phyloP scores from a whole-genome alignment of 2,797 vertebrate genomes.

The Rhadinocentrus ornatus region DNA sequence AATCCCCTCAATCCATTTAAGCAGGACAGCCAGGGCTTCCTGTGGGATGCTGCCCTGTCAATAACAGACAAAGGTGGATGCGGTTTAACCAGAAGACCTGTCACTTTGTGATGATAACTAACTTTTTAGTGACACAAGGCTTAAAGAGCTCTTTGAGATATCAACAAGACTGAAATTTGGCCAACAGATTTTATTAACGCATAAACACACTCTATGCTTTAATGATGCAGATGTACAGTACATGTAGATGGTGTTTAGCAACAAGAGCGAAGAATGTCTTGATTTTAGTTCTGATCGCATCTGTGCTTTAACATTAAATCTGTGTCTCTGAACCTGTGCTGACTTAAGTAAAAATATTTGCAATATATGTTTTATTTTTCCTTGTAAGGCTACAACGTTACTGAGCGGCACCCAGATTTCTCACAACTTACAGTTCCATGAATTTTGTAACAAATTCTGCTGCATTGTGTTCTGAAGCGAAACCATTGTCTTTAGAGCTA shows the following conservation, averaged over 20 bases:
- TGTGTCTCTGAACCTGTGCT: not conserved
- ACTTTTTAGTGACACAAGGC: conserved; percentile 16
- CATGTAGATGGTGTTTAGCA: not conserved
- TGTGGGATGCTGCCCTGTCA: conserved; percentile 39
- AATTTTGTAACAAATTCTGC: conserved; percentile 1
- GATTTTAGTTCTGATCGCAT: not conserved
- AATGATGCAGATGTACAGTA: conserved; percentile 2
- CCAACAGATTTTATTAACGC: not conserved
- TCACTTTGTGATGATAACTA: conserved; percentile 34
- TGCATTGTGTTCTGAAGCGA: not conserved
- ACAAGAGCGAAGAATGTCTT: not conserved
- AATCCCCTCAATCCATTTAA: conserved; percentile 61
- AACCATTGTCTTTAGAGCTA: conserved; percentile 4
- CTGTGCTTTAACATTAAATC: not conserved
- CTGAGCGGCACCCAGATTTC: conserved; percentile 8
- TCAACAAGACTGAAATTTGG: not conserved
- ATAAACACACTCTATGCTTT: not conserved
- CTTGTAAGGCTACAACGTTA: not conserved
- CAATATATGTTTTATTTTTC: not conserved
- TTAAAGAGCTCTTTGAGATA: conserved; percentile 15
- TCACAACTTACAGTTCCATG: conserved; percentile 11
- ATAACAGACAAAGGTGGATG: conserved; percentile 47
- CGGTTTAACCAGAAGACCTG: conserved; percentile 19
- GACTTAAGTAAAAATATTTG: not conserved
- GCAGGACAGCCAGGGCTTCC: conserved; percentile 35